Base-by-base conservation (phyloP, 2,113 vertebrate genomes). In the human (Homo sapiens) region DNA sequence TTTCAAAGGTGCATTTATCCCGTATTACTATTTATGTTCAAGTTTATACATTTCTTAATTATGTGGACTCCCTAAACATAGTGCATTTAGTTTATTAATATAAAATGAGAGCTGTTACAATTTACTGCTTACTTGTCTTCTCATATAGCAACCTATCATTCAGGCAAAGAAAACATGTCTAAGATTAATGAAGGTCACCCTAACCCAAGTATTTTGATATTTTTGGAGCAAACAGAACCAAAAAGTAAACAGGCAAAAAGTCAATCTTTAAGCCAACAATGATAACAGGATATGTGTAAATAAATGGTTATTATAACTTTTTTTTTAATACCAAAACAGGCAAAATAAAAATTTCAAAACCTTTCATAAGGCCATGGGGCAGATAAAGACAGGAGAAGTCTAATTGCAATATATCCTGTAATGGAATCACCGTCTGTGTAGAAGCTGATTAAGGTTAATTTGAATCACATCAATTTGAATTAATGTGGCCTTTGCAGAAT, bases 401-500 rank as follows among this genome's bases (percentile, higher is more conserved):
- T 98, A 98, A 99, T 98, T 98, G 98, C 97, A 98, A 84, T 98
- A 97, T 98, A 99, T 97, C 97, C 98, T 98, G 97, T 98, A 98
- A 98, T 98, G 97, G 98, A 99, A 99, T 99, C 98, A 97, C 98
- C 98, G 97, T 97, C 98, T 98, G 97, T 96, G 98, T 97, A 98
- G 98, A 97, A 98, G 98, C 98, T 99, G 98, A 99, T 99, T 99
- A 99, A 98, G 98, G 98, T 99, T 99, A 99, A 99, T 99, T 99
- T 99, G 98, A 99, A 99, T 99, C 98, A 98, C 98, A 99, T 99
- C 99, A 98, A 98, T 99, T 98, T 98, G 98, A 98, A 99, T 99
- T 99, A 99, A 98, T 87, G 96, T 99, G 98, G 98, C 98, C 98
- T 99, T 99, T 99, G 98, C 97, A 98, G 98, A 99, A 98, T 98